Percentiles rank a stretch among this genome's conserved stretches.
These are phyloP conservation scores for Glareola pratincola DNA, from an alignment of 2,113 vertebrate species.

Conservation along the genomic window DNA sequence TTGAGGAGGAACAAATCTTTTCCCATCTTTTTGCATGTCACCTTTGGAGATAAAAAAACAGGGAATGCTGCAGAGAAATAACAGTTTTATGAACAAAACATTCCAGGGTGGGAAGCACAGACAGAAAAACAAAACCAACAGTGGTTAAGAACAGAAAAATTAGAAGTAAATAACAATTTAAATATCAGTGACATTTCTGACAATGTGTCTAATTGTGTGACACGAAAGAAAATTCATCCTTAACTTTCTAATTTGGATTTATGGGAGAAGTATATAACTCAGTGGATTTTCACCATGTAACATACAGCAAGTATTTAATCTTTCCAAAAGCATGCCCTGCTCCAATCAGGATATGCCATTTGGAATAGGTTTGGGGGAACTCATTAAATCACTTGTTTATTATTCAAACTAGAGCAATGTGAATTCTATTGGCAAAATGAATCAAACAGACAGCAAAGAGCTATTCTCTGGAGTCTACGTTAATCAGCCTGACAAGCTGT, in stretches of 20 bases:
- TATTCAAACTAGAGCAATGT: conserved; percentile 43
- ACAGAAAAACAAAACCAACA: background rate
- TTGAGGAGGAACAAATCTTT: background rate
- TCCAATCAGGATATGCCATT: background rate
- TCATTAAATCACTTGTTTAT: conserved; percentile 61
- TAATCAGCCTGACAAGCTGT: conserved; percentile 71
- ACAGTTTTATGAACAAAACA: background rate
- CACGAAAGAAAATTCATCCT: background rate
- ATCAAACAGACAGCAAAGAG: conserved; percentile 72
- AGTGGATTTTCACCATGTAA: background rate
- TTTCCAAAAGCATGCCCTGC: background rate
- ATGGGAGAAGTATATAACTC: background rate
- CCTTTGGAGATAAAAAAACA: background rate
- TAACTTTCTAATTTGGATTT: background rate
- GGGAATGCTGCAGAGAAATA: background rate
- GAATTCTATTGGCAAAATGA: conserved; percentile 58
- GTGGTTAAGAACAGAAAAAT: background rate
- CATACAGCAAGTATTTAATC: background rate
- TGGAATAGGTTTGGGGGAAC: background rate
- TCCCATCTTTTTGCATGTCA: background rate
- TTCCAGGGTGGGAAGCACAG: background rate
- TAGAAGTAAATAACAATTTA: background rate
- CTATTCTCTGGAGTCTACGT: conserved; percentile 46
- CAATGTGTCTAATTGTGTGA: background rate
- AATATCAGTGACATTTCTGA: background rate